phyloP scores from a whole-genome alignment of 2,113 vertebrate species.

The Caloenas nicobarica region DNA sequence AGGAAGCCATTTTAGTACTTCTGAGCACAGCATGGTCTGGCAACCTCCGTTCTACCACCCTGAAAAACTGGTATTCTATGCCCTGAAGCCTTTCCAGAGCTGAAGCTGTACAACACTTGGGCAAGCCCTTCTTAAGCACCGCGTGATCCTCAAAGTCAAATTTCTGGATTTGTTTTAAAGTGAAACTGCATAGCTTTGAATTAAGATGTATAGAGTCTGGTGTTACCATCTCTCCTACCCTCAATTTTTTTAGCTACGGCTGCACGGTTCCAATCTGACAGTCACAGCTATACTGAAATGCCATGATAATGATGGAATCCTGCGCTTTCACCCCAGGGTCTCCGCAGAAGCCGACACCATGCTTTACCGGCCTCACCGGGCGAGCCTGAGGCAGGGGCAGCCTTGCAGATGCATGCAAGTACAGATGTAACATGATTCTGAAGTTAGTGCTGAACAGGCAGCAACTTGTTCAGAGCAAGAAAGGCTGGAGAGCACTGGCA shows the following conservation, averaged over 20 bases:
- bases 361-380: background rate
- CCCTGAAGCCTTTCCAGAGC: background rate
- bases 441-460: background rate
- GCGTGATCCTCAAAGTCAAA: background rate
- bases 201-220: background rate
- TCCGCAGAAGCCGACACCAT: accelerated
- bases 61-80: constrained; percentile 6
- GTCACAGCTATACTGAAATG: background rate
- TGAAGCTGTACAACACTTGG: background rate
- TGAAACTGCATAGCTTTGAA: background rate
- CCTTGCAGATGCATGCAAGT: background rate
- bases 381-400: background rate
- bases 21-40: background rate
- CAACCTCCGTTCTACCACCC: background rate
- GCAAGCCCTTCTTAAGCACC: background rate
- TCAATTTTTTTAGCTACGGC: background rate
- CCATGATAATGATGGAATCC: accelerated
- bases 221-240: background rate
- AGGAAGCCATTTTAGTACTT: constrained; percentile 51
- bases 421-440: accelerated
- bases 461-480: background rate
- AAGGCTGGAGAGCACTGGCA: background rate
- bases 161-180: background rate
- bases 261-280: background rate
- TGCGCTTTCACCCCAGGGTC: too few species aligned